Conservation (phyloP, 1,140 invertebrate genomes). For the Bombus consobrinus region DNA sequence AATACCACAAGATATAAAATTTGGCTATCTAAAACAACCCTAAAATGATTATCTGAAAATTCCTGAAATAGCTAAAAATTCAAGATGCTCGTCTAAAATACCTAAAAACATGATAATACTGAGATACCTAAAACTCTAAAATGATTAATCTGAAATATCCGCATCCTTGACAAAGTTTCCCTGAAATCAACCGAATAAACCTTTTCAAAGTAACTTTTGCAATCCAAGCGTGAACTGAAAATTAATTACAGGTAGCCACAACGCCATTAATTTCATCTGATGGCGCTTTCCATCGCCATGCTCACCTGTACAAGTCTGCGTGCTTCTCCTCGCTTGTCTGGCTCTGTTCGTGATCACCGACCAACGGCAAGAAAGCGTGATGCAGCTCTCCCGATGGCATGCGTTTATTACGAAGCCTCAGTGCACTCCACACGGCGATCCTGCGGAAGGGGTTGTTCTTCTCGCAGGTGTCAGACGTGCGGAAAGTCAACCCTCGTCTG, state of each 20-base stretch:
- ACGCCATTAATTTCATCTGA: neutral
- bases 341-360: constrained; percentile 86
- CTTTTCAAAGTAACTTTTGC: no score
- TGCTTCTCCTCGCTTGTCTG: constrained; percentile 76
- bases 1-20: no score
- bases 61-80: no score
- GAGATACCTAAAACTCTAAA: no score
- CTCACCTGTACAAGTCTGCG: constrained; percentile 77
- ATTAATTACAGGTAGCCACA: neutral
- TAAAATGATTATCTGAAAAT: no score
- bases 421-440: constrained; percentile 93
- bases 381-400: constrained; percentile 74
- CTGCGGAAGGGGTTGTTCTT: constrained; percentile 89
- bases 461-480: constrained; percentile 73
- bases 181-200: neutral
- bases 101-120: no score
- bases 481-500: constrained; percentile 77
- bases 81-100: no score
- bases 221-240: no score
- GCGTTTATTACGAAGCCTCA: constrained; percentile 72
- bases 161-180: no score
- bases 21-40: no score
- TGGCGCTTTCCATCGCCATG: neutral
- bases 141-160: no score
- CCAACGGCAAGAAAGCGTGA: constrained; percentile 92